Evolutionary conservation across 2,888 invertebrate genomes (phyloP).

Genomic region (Drosophila macrospina): DNA sequence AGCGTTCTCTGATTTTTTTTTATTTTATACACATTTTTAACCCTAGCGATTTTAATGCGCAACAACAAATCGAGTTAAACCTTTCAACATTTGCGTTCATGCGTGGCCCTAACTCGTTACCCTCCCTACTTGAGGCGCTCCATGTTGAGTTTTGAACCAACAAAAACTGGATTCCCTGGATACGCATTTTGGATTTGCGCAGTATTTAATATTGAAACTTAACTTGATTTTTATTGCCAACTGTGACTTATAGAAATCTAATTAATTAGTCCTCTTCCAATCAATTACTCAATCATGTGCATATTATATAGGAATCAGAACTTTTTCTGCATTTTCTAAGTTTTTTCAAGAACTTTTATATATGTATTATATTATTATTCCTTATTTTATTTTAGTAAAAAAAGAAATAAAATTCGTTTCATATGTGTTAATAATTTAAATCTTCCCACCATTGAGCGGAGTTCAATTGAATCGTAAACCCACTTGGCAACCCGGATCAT

Average conservation of each 20-base stretch:
- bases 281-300: no score
- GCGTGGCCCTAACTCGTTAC: slow-evolving; percentile 46
- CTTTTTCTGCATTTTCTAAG: no score
- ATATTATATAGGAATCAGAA: no score
- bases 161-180: slow-evolving; percentile 59
- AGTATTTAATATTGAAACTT: slow-evolving; percentile 49
- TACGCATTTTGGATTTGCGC: slow-evolving; percentile 39
- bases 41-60: slow-evolving; percentile 47
- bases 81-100: slow-evolving; percentile 74
- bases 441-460: not conserved
- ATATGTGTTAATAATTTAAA: no score
- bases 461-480: slow-evolving; percentile 32
- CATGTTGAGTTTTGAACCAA: slow-evolving; percentile 36
- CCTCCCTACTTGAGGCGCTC: slow-evolving; percentile 31
- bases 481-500: slow-evolving; percentile 29
- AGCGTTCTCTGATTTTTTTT: slow-evolving; percentile 48
- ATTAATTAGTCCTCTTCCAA: no score
- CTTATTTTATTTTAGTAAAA: no score
- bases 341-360: no score
- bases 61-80: slow-evolving; percentile 36
- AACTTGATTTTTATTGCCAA: slow-evolving; percentile 59
- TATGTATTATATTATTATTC: no score
- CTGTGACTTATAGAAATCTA: no score
- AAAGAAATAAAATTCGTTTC: no score
- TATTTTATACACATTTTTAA: slow-evolving; percentile 45